A percentile compares a stretch with the other conserved stretches of the same genome.
phyloP scores from a whole-genome alignment of 64 coral and sea anemone species.

The Dendronephthya gigantea region DNA sequence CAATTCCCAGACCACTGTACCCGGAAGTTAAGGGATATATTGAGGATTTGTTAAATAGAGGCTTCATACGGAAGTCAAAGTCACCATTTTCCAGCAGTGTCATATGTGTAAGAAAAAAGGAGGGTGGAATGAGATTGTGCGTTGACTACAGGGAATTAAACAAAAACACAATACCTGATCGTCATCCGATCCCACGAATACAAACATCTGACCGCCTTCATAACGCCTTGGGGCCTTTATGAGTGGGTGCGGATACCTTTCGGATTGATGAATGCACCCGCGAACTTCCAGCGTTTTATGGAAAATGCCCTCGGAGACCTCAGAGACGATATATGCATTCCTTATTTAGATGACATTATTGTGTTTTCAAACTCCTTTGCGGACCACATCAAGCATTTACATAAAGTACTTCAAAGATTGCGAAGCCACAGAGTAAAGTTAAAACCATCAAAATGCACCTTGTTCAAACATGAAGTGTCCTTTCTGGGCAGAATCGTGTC shows the following conservation, averaged over 20 bases:
- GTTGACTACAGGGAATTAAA: not conserved
- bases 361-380: not conserved
- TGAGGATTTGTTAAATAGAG: not conserved
- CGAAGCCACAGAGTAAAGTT: not conserved
- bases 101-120: too few relatives aligned
- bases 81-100: conserved; percentile 10
- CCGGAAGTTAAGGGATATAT: not conserved
- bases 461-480: not conserved
- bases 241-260: not conserved
- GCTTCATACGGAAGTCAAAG: not conserved
- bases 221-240: too few relatives aligned
- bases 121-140: not conserved
- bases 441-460: not conserved
- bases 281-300: conserved; percentile 11
- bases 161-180: not conserved
- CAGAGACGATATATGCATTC: not conserved
- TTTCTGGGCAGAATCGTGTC: not conserved
- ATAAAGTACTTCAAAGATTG: not conserved
- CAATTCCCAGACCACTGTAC: not conserved
- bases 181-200: not conserved
- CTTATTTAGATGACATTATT: not conserved
- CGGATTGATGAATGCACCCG: not conserved
- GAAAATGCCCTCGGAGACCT: not conserved
- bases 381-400: not conserved
- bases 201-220: not conserved